Evolutionary conservation across 2,888 invertebrate genomes (phyloP).

Genomic region (Cheilosia scutellata): DNA sequence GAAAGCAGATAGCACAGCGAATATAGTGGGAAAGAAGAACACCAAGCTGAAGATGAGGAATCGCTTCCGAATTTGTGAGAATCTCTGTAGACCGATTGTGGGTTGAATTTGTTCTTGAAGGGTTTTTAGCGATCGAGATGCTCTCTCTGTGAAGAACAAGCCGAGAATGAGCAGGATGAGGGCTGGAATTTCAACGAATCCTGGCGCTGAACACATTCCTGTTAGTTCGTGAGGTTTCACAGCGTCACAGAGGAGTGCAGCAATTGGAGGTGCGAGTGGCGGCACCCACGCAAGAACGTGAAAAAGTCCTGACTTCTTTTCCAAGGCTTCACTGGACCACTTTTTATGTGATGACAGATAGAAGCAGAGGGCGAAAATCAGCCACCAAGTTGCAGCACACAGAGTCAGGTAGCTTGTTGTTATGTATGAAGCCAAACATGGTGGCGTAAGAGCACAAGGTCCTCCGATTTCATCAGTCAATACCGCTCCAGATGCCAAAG

Average conservation of each 20-base stretch:
- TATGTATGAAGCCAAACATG: slow-evolving; percentile 91
- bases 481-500: slow-evolving; percentile 77
- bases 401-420: slow-evolving; percentile 91
- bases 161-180: slow-evolving; percentile 81
- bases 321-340: slow-evolving; percentile 96
- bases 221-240: slow-evolving; percentile 92
- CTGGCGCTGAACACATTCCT: slow-evolving; percentile 90
- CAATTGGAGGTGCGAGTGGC: slow-evolving; percentile 93
- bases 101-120: slow-evolving; percentile 82
- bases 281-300: slow-evolving; percentile 95
- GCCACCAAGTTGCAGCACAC: slow-evolving; percentile 94
- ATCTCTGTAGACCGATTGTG: slow-evolving; percentile 81
- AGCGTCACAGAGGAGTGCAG: slow-evolving; percentile 90
- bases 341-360: slow-evolving; percentile 95
- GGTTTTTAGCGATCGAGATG: slow-evolving; percentile 81
- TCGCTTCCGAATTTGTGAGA: slow-evolving; percentile 83
- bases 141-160: slow-evolving; percentile 82
- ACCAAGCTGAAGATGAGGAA: slow-evolving; percentile 82
- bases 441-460: slow-evolving; percentile 85
- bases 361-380: slow-evolving; percentile 94
- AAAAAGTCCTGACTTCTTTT: slow-evolving; percentile 92
- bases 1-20: slow-evolving; percentile 80
- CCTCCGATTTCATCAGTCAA: slow-evolving; percentile 82
- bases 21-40: slow-evolving; percentile 82
- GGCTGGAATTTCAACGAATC: slow-evolving; percentile 83